A percentile compares a stretch with the other conserved stretches of the same genome.
Conservation (phyloP, 2,113 vertebrate genomes). For the Hemibagrus wyckioides region DNA sequence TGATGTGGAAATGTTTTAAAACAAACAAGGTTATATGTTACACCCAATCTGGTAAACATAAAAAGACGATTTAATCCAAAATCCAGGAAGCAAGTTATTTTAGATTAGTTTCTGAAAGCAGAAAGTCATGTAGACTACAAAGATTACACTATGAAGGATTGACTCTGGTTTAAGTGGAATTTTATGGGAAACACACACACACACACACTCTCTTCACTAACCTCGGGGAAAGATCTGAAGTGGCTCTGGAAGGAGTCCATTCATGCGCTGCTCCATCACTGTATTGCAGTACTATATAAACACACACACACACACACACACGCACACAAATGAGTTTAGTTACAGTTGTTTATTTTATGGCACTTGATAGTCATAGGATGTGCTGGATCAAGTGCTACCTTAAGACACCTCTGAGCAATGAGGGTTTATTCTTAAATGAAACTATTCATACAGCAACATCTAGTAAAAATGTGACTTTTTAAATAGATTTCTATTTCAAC, state of each 20-base stretch:
- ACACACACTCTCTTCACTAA: constrained; percentile 53
- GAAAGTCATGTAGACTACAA: not conserved
- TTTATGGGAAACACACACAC: not conserved
- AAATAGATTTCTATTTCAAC: not conserved
- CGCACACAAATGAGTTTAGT: not conserved
- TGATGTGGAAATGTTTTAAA: not conserved
- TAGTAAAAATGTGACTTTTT: not conserved
- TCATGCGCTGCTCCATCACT: constrained; percentile 93
- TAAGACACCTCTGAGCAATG: not conserved
- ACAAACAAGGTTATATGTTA: not conserved
- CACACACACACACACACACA: constrained; percentile 36
- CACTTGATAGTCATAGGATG: not conserved
- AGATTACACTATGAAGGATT: not conserved
- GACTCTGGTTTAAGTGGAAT: not conserved
- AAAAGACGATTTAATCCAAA: not conserved
- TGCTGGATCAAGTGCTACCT: not conserved
- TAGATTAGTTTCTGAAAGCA: not conserved
- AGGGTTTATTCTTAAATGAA: not conserved
- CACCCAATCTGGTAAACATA: not conserved
- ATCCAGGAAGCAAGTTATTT: not conserved
- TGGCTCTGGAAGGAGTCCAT: constrained; percentile 90
- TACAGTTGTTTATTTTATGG: not conserved
- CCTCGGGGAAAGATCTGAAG: constrained; percentile 94
- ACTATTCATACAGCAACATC: not conserved
- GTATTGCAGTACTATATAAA: constrained; percentile 92